phyloP scores from a whole-genome alignment of 2,888 invertebrate genomes.

The Drosophila recens region DNA sequence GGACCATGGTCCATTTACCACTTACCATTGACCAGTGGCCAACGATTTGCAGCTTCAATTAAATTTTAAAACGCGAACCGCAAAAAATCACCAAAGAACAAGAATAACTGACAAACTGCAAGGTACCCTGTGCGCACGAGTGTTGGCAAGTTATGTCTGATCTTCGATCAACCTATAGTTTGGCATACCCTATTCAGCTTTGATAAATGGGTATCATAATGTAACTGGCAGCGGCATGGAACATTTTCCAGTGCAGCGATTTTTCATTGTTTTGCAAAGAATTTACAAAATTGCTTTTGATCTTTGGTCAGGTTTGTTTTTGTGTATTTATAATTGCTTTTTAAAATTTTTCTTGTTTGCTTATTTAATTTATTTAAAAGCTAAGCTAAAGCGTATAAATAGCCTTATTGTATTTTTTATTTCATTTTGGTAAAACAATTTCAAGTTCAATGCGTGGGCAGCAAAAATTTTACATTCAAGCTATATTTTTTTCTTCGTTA shows the following conservation, averaged over 20 bases:
- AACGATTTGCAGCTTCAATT: constrained; percentile 68
- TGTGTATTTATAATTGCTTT: constrained; percentile 63
- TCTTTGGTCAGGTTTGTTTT: constrained; percentile 35
- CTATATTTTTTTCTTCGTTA: constrained; percentile 6
- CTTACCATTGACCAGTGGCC: constrained; percentile 43
- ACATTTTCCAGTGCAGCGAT: constrained; percentile 57
- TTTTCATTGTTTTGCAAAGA: constrained; percentile 61
- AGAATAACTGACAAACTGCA: background rate
- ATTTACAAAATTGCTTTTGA: constrained; percentile 48
- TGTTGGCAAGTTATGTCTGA: background rate
- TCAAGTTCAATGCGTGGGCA: constrained; percentile 75
- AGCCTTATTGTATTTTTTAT: constrained; percentile 46
- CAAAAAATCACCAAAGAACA: constrained; percentile 20
- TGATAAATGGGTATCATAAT: constrained; percentile 11
- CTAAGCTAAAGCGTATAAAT: constrained; percentile 47
- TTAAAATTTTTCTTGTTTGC: constrained; percentile 27
- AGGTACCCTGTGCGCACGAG: background rate
- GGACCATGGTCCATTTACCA: constrained; percentile 73
- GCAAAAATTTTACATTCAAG: constrained; percentile 42
- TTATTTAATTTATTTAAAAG: constrained; percentile 45
- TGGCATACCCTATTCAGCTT: background rate
- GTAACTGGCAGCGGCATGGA: constrained; percentile 50
- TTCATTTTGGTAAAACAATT: constrained; percentile 54
- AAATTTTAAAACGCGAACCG: constrained; percentile 45
- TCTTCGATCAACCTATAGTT: background rate